phyloP scores from a whole-genome alignment of 2,888 invertebrate genomes.

The Uloborus plumipes region DNA sequence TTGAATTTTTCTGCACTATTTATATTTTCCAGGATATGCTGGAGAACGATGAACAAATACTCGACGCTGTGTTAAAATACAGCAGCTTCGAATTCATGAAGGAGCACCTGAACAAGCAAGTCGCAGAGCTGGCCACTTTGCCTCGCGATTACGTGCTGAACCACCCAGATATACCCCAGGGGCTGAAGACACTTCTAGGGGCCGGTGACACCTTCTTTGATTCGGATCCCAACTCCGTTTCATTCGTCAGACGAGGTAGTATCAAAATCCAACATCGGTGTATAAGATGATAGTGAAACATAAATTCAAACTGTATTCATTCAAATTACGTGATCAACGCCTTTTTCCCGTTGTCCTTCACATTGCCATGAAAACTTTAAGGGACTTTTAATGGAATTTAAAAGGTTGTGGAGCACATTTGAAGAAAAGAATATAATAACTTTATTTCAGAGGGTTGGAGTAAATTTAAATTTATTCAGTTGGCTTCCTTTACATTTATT shows the following conservation, averaged over 20 bases:
- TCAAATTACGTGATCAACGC: too few relatives aligned
- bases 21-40: conserved; percentile 30
- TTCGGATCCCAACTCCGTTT: conserved; percentile 23
- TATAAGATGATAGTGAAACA: too few relatives aligned
- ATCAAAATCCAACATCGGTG: too few relatives aligned
- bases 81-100: conserved; percentile 62
- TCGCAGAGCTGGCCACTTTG: conserved; percentile 31
- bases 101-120: conserved; percentile 40
- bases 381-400: too few relatives aligned
- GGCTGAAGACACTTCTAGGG: conserved; percentile 28
- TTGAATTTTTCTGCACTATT: background rate
- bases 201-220: conserved; percentile 14
- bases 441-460: too few relatives aligned
- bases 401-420: too few relatives aligned
- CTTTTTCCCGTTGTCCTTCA: too few relatives aligned
- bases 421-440: too few relatives aligned
- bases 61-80: conserved; percentile 47
- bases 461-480: too few relatives aligned
- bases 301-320: too few relatives aligned
- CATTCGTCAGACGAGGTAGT: conserved; percentile 51
- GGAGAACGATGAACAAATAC: conserved; percentile 19
- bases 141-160: conserved; percentile 40
- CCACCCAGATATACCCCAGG: conserved; percentile 50
- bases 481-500: too few relatives aligned
- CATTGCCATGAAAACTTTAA: too few relatives aligned